Evolutionary conservation across 2,888 invertebrate species (phyloP), one percentile per base, ranked within the genome.

Genomic region (Keiferia lycopersicella): DNA sequence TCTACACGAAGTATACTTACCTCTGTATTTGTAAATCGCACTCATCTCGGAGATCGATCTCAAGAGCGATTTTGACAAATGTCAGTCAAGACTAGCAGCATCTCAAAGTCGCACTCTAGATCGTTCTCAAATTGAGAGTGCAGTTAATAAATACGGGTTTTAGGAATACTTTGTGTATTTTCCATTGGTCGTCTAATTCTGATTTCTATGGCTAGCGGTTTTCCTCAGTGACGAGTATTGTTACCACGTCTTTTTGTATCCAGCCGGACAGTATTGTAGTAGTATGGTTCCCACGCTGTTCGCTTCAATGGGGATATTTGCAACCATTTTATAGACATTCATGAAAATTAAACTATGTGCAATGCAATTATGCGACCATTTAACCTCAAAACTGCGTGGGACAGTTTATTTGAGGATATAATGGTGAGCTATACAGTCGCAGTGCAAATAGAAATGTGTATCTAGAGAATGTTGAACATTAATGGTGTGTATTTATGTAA

Each of bases 211-310:
- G 81, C 82, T 72, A 69, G 80, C 80, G 82, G 81, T 82, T 86
- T 85, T 83, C 80, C 82, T 81, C 79, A 73, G 77, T 70, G 72
- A 68, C 71, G 66, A 71, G 77, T 73, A 84, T 86, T 87, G 87
- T 86, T 67, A 72, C 66, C 78, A 69, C 80, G 80, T 84, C 80
- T 87, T 86, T 88, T 86, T 84, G 79, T 87, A 73, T 75, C 71
- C 65, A 63, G 62, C 66, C 67, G 76, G 77, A 68, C 79, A 79
- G 81, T 79, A 84, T 86, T 86, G 53, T 53, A 53, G 26, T 30
- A 53, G 34, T 22, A 26, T 14, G 34, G 14, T 56, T 56, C 56
- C 34, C 56, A 56, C 56, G 56, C 30, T 12, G 6, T 34, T 51
- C 51, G 11, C 6, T 51, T 51, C n/a, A 45, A 45, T 45, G n/a